Base-by-base conservation (phyloP, 23 tunicate species). In the Phallusia fumigata region DNA sequence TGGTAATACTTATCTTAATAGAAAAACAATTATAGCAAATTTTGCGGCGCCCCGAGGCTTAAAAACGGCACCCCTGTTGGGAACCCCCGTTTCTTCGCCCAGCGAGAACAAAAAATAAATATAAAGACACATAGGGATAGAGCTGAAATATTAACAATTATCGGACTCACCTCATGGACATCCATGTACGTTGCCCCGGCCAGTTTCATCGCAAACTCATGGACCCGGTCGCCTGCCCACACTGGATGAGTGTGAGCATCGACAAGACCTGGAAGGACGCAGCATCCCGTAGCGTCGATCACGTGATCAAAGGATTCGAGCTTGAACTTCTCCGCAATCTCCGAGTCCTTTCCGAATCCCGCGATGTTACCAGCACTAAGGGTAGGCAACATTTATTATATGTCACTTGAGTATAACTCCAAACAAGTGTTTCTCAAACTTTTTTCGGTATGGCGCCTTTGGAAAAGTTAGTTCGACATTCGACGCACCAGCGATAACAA, bases 231-330 rank as follows among this genome's bases (percentile, higher is more conserved):
- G 19, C 99, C 99, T 0, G 92, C 93, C 90, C 89, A 96, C 13
- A 96, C 99, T 0, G 99, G 99, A 64, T 96, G 99, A 30, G 99
- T 96, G 78, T 96, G 99, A 10, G 85, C 90, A 64, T 96, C 99
- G 30, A 96, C 86, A 0, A 96, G 76, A 35, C 99, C 99, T 6
- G 99, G 99, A 64, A 96, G 52, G 31, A 96, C 86, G 73, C 94
- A 94, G 64, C 94, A 85, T 1, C 90, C 98, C 22, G 45, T 78
- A 8, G 90, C 98, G 65, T 94, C 95, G 16, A 94, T 45, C 47
- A 89, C 90, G 18, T 65, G 44, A 28, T 89, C 90, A 75, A 94
- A 89, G 21, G n/a, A 47, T 16, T 73, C 72, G 15, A 31, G 33
- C 3, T 40, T 80, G 80, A 79, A 87, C 77, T 79, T 79, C 22